Evolutionary conservation across 30 jellyfish, hydroid and myxozoan genomes (phyloP).

Genomic region (Turritopsis rubra): DNA sequence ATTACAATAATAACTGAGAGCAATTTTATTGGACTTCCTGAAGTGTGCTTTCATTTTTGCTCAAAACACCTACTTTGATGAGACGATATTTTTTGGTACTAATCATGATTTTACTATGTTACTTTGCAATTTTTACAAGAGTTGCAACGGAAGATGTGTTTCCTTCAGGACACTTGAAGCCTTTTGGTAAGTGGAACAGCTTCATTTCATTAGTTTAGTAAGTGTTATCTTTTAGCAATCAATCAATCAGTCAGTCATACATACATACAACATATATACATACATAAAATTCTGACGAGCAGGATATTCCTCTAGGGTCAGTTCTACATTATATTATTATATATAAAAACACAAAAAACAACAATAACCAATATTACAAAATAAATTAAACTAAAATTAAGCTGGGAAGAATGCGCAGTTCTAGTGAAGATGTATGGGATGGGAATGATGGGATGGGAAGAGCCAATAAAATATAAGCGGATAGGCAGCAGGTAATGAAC

Average conservation of each 20-base stretch:
- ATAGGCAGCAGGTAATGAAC: no score
- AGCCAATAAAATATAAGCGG: no score
- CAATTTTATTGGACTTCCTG: not conserved
- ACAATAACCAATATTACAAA: no score
- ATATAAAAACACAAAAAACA: no score
- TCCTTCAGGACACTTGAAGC: not conserved
- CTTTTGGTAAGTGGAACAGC: not conserved
- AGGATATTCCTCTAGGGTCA: no score
- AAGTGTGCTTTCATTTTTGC: not conserved
- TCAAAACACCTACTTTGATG: not conserved
- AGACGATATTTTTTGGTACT: not conserved
- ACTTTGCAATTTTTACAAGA: not conserved
- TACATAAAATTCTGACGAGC: no score
- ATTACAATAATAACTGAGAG: not conserved
- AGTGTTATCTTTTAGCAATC: not conserved
- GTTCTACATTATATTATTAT: no score
- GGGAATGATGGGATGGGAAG: no score
- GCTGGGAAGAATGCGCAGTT: no score
- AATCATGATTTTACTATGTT: not conserved
- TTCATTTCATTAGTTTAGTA: not conserved
- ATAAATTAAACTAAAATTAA: no score
- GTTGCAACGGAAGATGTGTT: not conserved
- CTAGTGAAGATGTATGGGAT: no score
- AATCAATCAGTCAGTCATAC: not conserved
- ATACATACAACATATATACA: not conserved